phyloP scores from a whole-genome alignment of 2,888 invertebrate species.

The Clanis bilineata region DNA sequence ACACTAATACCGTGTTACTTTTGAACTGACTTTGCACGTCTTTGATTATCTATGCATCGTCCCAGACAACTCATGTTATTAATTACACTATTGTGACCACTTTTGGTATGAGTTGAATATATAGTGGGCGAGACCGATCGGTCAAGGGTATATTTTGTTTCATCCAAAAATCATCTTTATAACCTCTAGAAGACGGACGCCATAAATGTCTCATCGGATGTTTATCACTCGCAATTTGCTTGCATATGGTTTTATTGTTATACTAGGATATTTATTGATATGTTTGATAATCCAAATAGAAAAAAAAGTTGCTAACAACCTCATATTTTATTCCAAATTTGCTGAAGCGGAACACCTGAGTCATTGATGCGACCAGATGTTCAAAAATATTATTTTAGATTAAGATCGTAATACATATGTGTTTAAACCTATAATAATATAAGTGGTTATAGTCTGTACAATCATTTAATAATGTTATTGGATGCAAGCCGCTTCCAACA shows the following conservation, averaged over 20 bases:
- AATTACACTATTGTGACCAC: conserved; percentile 59
- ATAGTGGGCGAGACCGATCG: conserved; percentile 59
- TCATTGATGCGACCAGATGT: neutral
- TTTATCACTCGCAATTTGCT: conserved; percentile 30
- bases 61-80: conserved; percentile 52
- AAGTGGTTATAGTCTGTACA: too few relatives aligned
- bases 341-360: neutral
- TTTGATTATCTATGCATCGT: conserved; percentile 47
- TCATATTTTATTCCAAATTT: neutral
- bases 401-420: neutral
- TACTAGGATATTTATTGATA: conserved; percentile 6
- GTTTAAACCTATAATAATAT: neutral
- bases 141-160: conserved; percentile 55
- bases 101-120: conserved; percentile 49
- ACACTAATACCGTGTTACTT: conserved; percentile 35
- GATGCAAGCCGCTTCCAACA: too few relatives aligned
- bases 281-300: neutral
- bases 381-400: neutral
- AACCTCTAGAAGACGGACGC: conserved; percentile 39
- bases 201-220: conserved; percentile 34
- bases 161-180: conserved; percentile 35
- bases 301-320: neutral
- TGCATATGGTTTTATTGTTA: conserved; percentile 6
- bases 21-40: conserved; percentile 32
- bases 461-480: too few relatives aligned